Evolutionary conservation across 2,888 invertebrate species (phyloP), one percentile per base, ranked within the genome.

Genomic region (Synergus itoensis): DNA sequence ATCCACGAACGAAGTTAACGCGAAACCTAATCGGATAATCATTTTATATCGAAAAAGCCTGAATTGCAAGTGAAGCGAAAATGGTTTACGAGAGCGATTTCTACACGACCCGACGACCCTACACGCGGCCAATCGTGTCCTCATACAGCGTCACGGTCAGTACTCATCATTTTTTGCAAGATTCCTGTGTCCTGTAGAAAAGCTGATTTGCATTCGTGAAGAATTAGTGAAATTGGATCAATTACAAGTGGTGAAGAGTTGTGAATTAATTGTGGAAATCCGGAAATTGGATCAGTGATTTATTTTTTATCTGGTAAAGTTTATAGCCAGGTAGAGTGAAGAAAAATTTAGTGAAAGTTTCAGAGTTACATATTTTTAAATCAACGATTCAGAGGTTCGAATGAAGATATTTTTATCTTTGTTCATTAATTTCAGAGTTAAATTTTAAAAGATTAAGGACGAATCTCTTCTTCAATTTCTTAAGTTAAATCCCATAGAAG

Each of bases 41-140:
- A 67, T 63, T 41, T 53, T 64, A 64, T 67, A 77, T 69, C 11
- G 75, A 76, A 79, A 82, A 76, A 65, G 60, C 79, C 36, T 63
- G 28, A 77, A 78, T 76, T 62, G 11, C 90, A 92, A 80, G 77
- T 77, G 93, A 84, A 92, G 83, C 82, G 89, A 95, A 94, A 93
- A 97, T 97, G 97, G 97, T 97, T 94, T 97, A 97, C 96, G 97
- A 97, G 94, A 96, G 96, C 94, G 97, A 97, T 94, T 97, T 97
- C 94, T 96, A 97, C 93, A 97, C 97, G 91, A 96, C 96, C 93
- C 96, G 97, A 93, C 95, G 97, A 93, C 96, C 96, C 86, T 96
- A 96, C 92, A 94, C 96, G 93, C 93, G 96, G 93, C 96, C 95
- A 82, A 93, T 95, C 84, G 93, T 94, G 85, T 94, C 95, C 88